phyloP scores from a whole-genome alignment of 2,797 vertebrate species.

The Cynodonichthys magdalenae region DNA sequence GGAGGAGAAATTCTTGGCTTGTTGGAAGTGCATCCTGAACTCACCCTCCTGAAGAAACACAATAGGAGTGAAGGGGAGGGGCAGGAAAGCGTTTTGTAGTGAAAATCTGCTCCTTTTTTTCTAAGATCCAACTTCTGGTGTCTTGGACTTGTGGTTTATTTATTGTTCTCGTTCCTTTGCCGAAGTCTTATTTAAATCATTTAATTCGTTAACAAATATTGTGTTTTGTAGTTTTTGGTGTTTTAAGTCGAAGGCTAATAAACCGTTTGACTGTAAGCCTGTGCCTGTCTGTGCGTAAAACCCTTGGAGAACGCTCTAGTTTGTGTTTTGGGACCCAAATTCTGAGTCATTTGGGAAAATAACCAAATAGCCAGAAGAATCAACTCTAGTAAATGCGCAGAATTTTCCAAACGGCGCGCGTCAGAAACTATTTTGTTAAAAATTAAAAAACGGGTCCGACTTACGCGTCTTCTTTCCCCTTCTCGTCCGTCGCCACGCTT shows the following conservation, averaged over 20 bases:
- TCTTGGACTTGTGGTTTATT: slow-evolving; percentile 39
- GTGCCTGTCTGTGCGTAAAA: slow-evolving; percentile 36
- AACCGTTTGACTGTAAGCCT: background rate
- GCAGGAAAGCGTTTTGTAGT: slow-evolving; percentile 15
- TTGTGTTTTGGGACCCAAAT: slow-evolving; percentile 1
- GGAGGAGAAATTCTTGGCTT: slow-evolving; percentile 84
- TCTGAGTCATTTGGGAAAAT: background rate
- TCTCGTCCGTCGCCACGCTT: slow-evolving; percentile 66
- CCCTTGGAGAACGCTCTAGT: background rate
- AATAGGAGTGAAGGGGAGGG: slow-evolving; percentile 35
- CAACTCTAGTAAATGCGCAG: background rate
- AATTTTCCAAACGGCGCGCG: background rate
- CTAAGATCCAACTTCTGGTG: background rate
- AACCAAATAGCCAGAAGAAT: background rate
- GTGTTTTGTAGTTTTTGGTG: background rate
- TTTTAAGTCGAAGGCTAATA: background rate
- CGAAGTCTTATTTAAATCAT: slow-evolving; percentile 58
- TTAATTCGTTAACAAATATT: slow-evolving; percentile 43
- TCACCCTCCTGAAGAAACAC: slow-evolving; percentile 78
- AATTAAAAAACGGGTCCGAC: slow-evolving; percentile 32
- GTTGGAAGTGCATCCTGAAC: slow-evolving; percentile 81
- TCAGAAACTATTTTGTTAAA: background rate
- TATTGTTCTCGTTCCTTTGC: slow-evolving; percentile 75
- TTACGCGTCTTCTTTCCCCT: slow-evolving; percentile 78
- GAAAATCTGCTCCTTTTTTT: slow-evolving; percentile 23